A percentile compares a stretch with the other conserved stretches of the same genome.
Conservation (phyloP, 1,140 invertebrate genomes). For the Bombus waltoni region DNA sequence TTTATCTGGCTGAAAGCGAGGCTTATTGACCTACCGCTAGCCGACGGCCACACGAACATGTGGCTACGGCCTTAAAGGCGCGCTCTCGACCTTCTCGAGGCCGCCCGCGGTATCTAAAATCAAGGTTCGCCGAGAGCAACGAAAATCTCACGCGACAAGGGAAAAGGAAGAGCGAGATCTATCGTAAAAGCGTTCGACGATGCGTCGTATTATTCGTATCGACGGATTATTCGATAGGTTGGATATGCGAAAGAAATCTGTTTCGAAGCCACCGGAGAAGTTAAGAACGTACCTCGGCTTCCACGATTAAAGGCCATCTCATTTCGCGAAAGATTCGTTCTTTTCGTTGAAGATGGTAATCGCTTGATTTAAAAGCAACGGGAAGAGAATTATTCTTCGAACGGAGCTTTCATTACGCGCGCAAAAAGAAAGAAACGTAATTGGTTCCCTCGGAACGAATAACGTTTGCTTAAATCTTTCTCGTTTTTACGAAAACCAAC, state of each 20-base stretch:
- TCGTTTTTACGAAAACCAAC: neutral
- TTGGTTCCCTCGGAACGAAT: neutral
- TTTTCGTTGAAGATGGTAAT: neutral
- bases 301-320: neutral
- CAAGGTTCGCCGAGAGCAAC: conserved; percentile 20
- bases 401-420: neutral
- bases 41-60: conserved; percentile 40
- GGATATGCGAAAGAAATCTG: neutral
- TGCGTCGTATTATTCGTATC: neutral
- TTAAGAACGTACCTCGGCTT: neutral
- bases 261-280: neutral
- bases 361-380: neutral
- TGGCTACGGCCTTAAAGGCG: conserved; percentile 47
- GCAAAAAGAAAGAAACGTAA: neutral
- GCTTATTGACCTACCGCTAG: conserved; percentile 69
- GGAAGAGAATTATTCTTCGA: neutral
- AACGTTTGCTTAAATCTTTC: neutral
- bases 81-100: conserved; percentile 54
- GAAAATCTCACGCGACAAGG: neutral
- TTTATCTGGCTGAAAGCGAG: conserved; percentile 65
- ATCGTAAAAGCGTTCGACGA: neutral
- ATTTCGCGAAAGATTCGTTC: neutral
- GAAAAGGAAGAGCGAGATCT: neutral
- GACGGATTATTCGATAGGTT: neutral
- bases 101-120: conserved; percentile 32